Evolutionary conservation across 2,797 vertebrate genomes (phyloP).

Genomic region (Scarus forsteni): DNA sequence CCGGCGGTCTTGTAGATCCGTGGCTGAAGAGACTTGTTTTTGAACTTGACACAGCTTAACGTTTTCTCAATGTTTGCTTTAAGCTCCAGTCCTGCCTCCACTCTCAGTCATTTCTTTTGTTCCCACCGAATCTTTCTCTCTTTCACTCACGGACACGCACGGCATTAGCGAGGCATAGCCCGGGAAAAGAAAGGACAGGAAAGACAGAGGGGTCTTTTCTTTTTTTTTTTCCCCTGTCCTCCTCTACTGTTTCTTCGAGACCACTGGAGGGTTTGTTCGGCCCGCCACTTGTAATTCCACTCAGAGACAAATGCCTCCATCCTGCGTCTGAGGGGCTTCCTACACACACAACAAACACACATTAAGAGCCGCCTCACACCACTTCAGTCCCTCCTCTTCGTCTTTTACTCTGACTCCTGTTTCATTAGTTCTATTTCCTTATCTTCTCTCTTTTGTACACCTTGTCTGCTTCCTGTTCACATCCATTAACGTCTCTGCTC

Average conservation of each 20-base stretch:
- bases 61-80: constrained; percentile 22
- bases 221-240: constrained; percentile 22
- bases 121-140: background rate
- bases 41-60: background rate
- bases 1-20: background rate
- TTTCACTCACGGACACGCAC: background rate
- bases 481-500: constrained; percentile 48
- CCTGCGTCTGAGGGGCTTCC: constrained; percentile 67
- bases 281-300: constrained; percentile 83
- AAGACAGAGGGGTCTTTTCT: constrained; percentile 58
- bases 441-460: constrained; percentile 5
- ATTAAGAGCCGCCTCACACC: constrained; percentile 37
- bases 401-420: constrained; percentile 28
- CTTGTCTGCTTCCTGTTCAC: constrained; percentile 13
- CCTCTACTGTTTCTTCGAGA: constrained; percentile 56
- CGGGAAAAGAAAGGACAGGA: constrained; percentile 56
- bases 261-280: constrained; percentile 78
- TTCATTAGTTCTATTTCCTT: constrained; percentile 42
- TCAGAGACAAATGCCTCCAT: constrained; percentile 81
- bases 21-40: constrained; percentile 19
- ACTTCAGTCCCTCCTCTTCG: constrained; percentile 22
- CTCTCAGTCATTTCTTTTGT: constrained; percentile 6
- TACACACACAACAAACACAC: constrained; percentile 54
- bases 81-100: constrained; percentile 9
- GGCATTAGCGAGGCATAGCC: constrained; percentile 17